Conservation (phyloP, 2,113 vertebrate species). For the Dunckerocampus dactyliophorus region DNA sequence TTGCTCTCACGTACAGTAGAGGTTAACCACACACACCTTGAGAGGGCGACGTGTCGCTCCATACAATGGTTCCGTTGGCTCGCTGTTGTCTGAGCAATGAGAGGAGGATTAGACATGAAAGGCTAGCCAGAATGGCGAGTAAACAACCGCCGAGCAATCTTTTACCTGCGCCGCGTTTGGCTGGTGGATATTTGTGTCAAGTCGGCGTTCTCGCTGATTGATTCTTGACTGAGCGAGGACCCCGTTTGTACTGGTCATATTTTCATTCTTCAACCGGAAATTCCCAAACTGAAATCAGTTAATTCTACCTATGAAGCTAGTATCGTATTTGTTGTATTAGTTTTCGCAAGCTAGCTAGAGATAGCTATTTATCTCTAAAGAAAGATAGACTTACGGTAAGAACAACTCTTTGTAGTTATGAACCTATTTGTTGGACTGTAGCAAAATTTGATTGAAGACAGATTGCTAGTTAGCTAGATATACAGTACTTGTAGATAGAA, state of each 20-base stretch:
- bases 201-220: conserved; percentile 23
- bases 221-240: neutral
- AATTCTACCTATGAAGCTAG: too few species aligned
- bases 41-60: conserved; percentile 45
- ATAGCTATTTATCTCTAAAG: too few species aligned
- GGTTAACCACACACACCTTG: conserved; percentile 71
- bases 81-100: conserved; percentile 63
- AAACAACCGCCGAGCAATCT: conserved; percentile 66
- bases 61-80: conserved; percentile 64
- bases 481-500: too few species aligned
- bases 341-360: too few species aligned
- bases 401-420: too few species aligned
- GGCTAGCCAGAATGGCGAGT: conserved; percentile 56
- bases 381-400: too few species aligned
- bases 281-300: neutral
- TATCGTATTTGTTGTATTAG: too few species aligned
- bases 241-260: neutral
- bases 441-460: too few species aligned
- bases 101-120: conserved; percentile 75
- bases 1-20: conserved; percentile 73
- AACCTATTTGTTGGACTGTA: too few species aligned
- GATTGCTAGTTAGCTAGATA: too few species aligned
- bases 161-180: conserved; percentile 60
- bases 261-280: conserved; percentile 20
- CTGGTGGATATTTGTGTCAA: conserved; percentile 60